A percentile compares a stretch with the other conserved stretches of the same genome.
phyloP scores from a whole-genome alignment of 2,888 invertebrate species.

The Lamellibrachia satsuma region DNA sequence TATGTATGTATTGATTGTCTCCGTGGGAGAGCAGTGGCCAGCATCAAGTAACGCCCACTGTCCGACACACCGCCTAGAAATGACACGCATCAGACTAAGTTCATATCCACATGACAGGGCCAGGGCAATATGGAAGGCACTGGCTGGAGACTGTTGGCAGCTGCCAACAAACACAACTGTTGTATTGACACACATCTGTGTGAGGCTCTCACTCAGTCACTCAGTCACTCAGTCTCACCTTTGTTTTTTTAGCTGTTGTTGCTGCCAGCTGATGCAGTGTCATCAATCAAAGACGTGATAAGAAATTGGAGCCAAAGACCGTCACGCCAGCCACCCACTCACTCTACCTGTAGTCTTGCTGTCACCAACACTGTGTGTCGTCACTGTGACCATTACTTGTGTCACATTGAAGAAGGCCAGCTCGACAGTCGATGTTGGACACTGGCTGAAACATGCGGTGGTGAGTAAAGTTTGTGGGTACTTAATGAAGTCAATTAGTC shows the following conservation, averaged over 20 bases:
- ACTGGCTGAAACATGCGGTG: neutral
- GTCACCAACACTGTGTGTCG: neutral
- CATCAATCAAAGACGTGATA: neutral
- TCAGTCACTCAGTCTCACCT: neutral
- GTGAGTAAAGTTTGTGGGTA: neutral
- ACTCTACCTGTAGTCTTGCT: neutral
- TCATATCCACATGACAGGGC: neutral
- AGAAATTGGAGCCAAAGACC: neutral
- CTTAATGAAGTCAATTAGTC: neutral
- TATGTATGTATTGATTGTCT: conserved; percentile 8
- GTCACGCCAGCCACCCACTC: neutral
- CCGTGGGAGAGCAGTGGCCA: neutral
- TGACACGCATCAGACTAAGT: neutral
- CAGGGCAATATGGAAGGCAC: no score
- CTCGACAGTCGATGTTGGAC: neutral
- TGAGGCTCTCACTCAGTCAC: neutral
- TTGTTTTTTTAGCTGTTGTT: neutral
- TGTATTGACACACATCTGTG: no score
- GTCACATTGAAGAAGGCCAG: neutral
- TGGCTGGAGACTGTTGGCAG: no score
- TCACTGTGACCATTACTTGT: neutral
- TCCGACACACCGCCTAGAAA: no score
- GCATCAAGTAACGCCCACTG: neutral
- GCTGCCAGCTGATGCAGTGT: neutral
- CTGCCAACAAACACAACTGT: no score